Base-by-base conservation (phyloP, 2,113 vertebrate genomes). In the Holacanthus passer region DNA sequence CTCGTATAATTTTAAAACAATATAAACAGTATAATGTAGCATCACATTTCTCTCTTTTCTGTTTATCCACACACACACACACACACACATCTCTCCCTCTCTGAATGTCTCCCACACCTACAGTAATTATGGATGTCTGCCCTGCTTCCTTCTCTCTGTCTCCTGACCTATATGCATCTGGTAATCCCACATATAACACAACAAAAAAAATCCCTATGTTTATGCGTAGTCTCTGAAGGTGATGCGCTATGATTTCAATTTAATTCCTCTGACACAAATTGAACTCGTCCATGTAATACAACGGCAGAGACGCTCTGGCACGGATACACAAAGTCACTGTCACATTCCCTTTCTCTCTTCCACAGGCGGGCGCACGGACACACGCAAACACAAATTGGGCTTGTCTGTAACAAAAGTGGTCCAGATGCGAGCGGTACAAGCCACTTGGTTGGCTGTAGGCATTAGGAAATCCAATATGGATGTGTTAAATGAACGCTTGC, bases 391-490 rank as follows among this genome's bases (percentile, higher is more conserved):
- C 67, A 90, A 91, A 91, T 87, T 88, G 66, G 74, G 52, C 84
- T 88, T 78, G 88, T 92, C 87, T 90, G 88, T 85, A 91, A 90
- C 73, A 88, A 92, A 92, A 87, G 76, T 4, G 39, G 37, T 62
- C 79, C 84, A 87, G 79, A 91, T 86, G 85, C 47, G 9, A 83
- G 73, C 71, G 45, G 65, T 64, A 52, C 74, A 72, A 79, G 71
- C 81, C 85, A 79, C 81, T 91, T 67, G 73, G 69, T 88, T 77
- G 65, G 81, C 79, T 67, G 77, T 58, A 70, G 77, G 78, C 72
- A 88, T 90, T 86, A 88, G 79, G 80, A 92, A 92, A 94, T 93
- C 88, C 92, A 94, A 94, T 91, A 92, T 83, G 79, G 69, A 88
- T 77, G 89, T 83, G 70, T 89, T 91, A 92, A 90, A 92, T 92